phyloP scores from a whole-genome alignment of 1,140 invertebrate genomes.

The Elysia chlorotica region DNA sequence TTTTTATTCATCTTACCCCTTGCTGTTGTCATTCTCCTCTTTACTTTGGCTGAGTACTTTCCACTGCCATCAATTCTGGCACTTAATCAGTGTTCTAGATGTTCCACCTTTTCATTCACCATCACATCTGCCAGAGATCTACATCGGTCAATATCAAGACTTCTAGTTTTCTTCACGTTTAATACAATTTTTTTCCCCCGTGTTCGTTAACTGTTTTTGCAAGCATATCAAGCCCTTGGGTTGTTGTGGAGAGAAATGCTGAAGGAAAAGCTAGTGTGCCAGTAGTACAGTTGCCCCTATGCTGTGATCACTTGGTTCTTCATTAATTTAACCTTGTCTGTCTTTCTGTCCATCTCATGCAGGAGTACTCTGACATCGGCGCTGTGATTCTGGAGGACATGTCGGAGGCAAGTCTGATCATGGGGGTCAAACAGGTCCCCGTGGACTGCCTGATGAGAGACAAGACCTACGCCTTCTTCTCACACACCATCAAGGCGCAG shows the following conservation, averaged over 20 bases:
- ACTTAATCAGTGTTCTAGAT: no score
- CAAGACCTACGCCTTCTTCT: conserved; percentile 98
- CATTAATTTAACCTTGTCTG: not conserved
- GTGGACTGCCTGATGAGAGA: conserved; percentile 90
- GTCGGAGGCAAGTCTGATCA: conserved; percentile 90
- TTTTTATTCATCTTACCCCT: no score
- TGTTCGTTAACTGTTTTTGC: not conserved
- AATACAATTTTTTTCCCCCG: no score
- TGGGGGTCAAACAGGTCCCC: conserved; percentile 97
- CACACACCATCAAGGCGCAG: conserved; percentile 99
- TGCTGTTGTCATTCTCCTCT: no score
- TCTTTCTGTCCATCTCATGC: conserved; percentile 1
- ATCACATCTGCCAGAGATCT: no score
- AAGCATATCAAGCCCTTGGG: not conserved
- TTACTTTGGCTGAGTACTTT: no score
- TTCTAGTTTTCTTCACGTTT: no score
- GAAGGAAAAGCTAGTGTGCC: not conserved
- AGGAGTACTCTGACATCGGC: conserved; percentile 87
- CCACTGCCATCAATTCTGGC: no score
- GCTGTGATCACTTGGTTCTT: not conserved
- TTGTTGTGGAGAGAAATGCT: not conserved
- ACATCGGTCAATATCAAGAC: no score
- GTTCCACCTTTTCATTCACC: no score
- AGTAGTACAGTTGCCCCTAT: not conserved
- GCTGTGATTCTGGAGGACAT: conserved; percentile 96